These are phyloP conservation scores for Himalopsyche japonica DNA, from an alignment of 2,888 invertebrate species.

Conservation along the genomic window DNA sequence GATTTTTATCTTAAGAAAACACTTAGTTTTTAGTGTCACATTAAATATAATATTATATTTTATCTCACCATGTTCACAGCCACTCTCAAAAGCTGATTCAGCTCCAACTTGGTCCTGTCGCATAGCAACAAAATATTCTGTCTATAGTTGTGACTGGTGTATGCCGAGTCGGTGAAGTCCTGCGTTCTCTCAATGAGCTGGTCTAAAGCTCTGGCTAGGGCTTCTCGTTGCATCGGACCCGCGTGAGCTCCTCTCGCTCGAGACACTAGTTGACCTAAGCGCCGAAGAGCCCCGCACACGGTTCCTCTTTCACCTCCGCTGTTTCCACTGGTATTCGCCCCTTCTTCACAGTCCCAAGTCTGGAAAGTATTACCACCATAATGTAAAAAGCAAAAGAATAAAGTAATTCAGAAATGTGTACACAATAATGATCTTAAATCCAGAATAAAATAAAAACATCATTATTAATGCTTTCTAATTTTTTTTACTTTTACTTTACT, in stretches of 20 bases:
- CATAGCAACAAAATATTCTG: constrained; percentile 90
- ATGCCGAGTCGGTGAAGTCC: constrained; percentile 99
- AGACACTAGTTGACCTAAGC: constrained; percentile 84
- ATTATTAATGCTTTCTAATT: no score
- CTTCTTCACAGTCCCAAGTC: constrained; percentile 39
- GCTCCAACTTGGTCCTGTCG: constrained; percentile 88
- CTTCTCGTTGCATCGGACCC: constrained; percentile 64
- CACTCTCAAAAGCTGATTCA: constrained; percentile 86
- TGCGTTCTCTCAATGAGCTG: constrained; percentile 92
- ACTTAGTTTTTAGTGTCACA: no score
- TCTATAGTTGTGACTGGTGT: constrained; percentile 95
- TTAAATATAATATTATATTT: background rate
- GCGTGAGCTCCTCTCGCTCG: constrained; percentile 80
- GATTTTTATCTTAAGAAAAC: no score
- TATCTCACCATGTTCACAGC: constrained; percentile 77
- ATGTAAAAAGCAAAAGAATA: no score
- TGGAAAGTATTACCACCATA: background rate
- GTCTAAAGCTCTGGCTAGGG: constrained; percentile 84
- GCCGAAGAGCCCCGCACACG: constrained; percentile 80
- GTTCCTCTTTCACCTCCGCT: constrained; percentile 60
- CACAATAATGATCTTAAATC: no score
- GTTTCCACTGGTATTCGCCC: constrained; percentile 45
- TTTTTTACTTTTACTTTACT: no score
- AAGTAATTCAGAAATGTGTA: no score
- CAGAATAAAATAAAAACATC: no score